phyloP scores from a whole-genome alignment of 1,140 invertebrate species.

The Leptinotarsa defecta region DNA sequence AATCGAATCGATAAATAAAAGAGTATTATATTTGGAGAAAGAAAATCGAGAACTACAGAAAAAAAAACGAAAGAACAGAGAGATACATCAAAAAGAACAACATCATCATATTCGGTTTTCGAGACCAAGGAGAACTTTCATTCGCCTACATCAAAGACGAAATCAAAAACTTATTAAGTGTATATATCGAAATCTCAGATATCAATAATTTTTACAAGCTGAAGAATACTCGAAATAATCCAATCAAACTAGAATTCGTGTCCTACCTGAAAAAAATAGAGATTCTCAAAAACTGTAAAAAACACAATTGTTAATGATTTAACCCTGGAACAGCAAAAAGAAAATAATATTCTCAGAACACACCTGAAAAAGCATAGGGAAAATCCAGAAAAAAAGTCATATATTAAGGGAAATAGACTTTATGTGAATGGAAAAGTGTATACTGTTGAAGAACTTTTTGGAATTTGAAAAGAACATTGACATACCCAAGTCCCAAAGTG shows the following conservation, averaged over 20 bases:
- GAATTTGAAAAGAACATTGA: background rate
- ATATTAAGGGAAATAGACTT: conserved; percentile 18
- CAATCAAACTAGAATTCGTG: conserved; percentile 12
- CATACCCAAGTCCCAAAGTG: conserved; percentile 2
- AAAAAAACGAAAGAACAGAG: background rate
- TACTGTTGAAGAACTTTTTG: conserved; percentile 7
- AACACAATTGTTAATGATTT: conserved; percentile 12
- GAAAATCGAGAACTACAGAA: background rate
- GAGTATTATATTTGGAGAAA: conserved; percentile 7
- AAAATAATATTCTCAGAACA: conserved; percentile 6
- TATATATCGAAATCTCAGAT: conserved; percentile 12
- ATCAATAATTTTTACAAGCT: conserved; percentile 10
- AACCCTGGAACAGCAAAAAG: conserved; percentile 1
- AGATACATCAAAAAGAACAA: background rate
- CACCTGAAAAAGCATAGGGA: background rate
- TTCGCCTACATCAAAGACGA: background rate
- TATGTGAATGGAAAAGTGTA: conserved; percentile 9
- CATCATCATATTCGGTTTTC: background rate
- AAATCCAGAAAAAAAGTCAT: conserved; percentile 1
- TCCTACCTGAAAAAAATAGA: background rate
- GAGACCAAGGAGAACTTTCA: conserved; percentile 1
- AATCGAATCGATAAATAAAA: conserved; percentile 9
- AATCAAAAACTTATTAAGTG: background rate
- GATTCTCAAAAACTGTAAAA: conserved; percentile 12
- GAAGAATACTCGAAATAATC: background rate